Percentiles rank a stretch among this genome's conserved stretches.
Conservation (phyloP, 2,888 invertebrate species). For the Eupithecia inturbata region DNA sequence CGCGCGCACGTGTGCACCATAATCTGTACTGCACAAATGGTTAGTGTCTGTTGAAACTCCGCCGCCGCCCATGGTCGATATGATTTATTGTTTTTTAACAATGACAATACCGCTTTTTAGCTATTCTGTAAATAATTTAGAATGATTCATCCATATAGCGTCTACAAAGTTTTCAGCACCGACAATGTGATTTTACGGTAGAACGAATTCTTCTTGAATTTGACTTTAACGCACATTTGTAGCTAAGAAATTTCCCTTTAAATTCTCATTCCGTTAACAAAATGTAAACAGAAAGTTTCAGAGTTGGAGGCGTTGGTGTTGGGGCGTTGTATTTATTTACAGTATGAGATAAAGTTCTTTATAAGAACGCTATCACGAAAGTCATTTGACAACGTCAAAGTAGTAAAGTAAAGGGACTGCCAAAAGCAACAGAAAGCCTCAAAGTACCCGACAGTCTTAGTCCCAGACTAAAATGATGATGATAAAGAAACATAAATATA, state of each 20-base stretch:
- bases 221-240: constrained; percentile 71
- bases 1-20: no score
- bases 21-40: no score
- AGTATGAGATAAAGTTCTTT: constrained; percentile 12
- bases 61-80: no score
- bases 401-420: neutral
- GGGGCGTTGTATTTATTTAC: constrained; percentile 54
- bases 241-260: constrained; percentile 75
- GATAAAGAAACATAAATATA: neutral
- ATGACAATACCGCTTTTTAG: no score
- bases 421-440: neutral
- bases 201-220: constrained; percentile 56
- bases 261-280: constrained; percentile 78
- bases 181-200: constrained; percentile 61
- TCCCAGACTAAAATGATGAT: neutral
- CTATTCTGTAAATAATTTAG: neutral
- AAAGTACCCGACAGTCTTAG: neutral
- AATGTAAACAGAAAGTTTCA: constrained; percentile 75
- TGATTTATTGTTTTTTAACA: no score
- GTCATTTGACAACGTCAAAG: neutral
- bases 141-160: constrained; percentile 11
- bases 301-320: constrained; percentile 48
- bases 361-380: neutral
- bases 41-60: no score
- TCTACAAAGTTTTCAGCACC: constrained; percentile 28